Conservation (phyloP, 23 tunicate genomes). For the Trididemnum nubilum region DNA sequence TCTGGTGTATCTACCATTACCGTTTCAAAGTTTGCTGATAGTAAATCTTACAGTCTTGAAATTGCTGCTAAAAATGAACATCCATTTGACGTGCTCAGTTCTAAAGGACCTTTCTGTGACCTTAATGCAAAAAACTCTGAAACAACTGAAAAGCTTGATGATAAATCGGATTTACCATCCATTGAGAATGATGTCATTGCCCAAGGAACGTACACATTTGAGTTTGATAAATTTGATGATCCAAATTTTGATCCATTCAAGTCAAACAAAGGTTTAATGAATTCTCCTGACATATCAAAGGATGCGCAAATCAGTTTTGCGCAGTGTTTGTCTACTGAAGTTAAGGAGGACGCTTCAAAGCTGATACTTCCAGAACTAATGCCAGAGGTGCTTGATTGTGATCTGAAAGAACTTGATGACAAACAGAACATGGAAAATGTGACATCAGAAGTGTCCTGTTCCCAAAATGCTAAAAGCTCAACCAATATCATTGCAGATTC, state of each 20-base stretch:
- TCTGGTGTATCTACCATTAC: background rate
- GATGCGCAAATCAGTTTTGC: background rate
- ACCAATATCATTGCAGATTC: no score
- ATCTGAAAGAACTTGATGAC: no score
- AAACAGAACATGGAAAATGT: no score
- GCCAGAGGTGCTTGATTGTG: conserved; percentile 3
- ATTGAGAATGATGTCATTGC: no score
- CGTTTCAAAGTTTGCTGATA: background rate
- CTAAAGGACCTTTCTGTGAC: no score
- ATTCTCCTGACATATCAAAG: background rate
- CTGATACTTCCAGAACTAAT: background rate
- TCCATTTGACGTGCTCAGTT: background rate
- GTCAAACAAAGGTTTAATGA: conserved; percentile 28
- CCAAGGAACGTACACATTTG: conserved; percentile 56
- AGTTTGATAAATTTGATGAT: conserved; percentile 52
- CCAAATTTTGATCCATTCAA: conserved; percentile 69
- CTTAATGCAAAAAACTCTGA: no score
- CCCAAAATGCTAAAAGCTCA: no score
- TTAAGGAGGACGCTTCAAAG: background rate
- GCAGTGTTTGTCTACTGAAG: background rate
- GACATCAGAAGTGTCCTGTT: no score
- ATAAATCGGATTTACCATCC: no score
- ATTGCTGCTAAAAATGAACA: background rate
- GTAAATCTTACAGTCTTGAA: background rate
- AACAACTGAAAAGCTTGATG: no score